phyloP scores from a whole-genome alignment of 2,797 vertebrate species.

The Sebastes itinus region DNA sequence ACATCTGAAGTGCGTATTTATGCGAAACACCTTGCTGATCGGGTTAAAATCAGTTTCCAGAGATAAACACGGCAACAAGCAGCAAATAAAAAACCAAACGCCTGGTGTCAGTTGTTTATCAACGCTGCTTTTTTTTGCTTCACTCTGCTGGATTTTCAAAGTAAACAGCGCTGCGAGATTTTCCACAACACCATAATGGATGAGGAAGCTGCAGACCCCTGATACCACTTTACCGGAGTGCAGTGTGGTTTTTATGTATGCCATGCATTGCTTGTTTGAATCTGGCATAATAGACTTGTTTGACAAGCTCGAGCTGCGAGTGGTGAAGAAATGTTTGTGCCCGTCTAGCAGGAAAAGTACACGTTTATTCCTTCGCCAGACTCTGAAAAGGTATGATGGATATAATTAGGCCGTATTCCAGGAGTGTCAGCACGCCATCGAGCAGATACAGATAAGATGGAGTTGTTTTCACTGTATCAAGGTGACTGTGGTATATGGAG shows the following conservation, averaged over 20 bases:
- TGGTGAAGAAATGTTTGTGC: background rate
- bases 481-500: background rate
- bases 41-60: background rate
- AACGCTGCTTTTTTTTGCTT: slow-evolving; percentile 33
- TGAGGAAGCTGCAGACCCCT: slow-evolving; percentile 36
- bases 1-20: background rate
- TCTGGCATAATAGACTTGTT: slow-evolving; percentile 34
- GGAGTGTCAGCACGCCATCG: background rate
- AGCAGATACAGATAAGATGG: background rate
- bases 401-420: slow-evolving; percentile 12
- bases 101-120: slow-evolving; percentile 48
- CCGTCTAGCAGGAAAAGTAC: slow-evolving; percentile 11
- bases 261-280: slow-evolving; percentile 45
- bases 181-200: slow-evolving; percentile 61
- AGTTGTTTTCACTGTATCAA: background rate
- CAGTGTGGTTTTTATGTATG: slow-evolving; percentile 44
- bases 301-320: slow-evolving; percentile 16
- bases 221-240: slow-evolving; percentile 30
- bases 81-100: slow-evolving; percentile 71
- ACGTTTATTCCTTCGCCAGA: background rate
- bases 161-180: slow-evolving; percentile 59
- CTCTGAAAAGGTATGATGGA: background rate
- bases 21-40: background rate
- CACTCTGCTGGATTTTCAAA: slow-evolving; percentile 65
- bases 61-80: slow-evolving; percentile 21